Conservation (phyloP, 2,113 vertebrate genomes). For the Crotalus viridis region DNA sequence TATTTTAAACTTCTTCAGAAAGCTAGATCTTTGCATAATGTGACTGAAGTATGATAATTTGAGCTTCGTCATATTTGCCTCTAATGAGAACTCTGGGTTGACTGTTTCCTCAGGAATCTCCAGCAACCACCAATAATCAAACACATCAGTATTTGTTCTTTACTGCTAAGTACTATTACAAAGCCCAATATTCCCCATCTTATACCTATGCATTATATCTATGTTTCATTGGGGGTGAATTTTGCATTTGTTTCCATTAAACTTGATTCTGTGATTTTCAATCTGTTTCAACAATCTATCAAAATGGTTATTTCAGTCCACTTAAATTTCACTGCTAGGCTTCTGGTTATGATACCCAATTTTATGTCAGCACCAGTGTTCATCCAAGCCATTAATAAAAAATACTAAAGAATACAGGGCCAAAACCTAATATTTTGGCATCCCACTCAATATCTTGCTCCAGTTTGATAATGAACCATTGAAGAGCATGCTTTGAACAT, state of each 20-base stretch:
- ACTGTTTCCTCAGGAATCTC: background rate
- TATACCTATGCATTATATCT: background rate
- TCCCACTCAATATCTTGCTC: background rate
- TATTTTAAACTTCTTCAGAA: background rate
- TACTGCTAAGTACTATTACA: background rate
- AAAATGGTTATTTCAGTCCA: background rate
- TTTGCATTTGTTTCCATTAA: background rate
- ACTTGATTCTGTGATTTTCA: background rate
- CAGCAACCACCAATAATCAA: background rate
- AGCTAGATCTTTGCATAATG: background rate
- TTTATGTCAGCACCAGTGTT: background rate
- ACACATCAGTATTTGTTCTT: background rate
- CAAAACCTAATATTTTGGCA: background rate
- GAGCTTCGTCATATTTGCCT: background rate
- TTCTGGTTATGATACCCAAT: background rate
- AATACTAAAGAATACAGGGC: background rate
- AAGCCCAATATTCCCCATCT: background rate
- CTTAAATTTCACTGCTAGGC: background rate
- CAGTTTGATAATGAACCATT: background rate
- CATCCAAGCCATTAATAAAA: background rate
- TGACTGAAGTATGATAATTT: background rate
- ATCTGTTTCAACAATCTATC: background rate
- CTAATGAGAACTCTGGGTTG: background rate
- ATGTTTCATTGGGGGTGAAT: background rate
- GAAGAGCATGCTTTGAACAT: background rate